Conservation (phyloP, 2,113 vertebrate genomes). For the Chionomys nivalis region DNA sequence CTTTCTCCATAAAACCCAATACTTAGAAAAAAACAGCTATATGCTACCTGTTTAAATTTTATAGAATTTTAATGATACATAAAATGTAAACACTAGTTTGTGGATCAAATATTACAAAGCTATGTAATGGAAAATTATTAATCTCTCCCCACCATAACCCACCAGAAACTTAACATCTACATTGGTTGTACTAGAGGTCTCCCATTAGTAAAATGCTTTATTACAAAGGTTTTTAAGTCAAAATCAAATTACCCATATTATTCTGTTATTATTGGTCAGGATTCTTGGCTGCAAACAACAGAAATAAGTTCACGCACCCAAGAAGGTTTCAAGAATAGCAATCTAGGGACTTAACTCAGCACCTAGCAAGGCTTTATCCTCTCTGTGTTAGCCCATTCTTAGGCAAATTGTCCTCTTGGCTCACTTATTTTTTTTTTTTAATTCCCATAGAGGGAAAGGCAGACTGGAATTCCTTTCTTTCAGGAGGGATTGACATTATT, state of each 20-base stretch:
- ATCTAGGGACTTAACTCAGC: not conserved
- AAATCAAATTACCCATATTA: not conserved
- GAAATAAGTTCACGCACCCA: not conserved
- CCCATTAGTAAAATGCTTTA: not conserved
- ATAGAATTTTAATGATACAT: not conserved
- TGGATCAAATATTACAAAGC: not conserved
- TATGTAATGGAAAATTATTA: not conserved
- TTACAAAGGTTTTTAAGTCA: not conserved
- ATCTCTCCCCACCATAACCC: not conserved
- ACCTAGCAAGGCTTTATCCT: not conserved
- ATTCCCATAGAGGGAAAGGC: not conserved
- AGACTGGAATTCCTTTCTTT: not conserved
- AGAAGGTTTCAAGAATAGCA: not conserved
- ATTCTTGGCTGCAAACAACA: not conserved
- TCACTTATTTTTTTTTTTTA: not conserved
- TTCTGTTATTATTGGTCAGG: not conserved
- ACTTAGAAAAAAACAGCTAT: conserved; percentile 11
- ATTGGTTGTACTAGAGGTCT: not conserved
- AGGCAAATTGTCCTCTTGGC: not conserved
- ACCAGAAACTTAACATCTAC: not conserved
- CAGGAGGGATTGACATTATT: not conserved
- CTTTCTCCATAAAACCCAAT: not conserved
- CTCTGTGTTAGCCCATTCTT: not conserved
- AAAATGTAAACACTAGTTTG: not conserved
- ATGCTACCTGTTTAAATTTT: not conserved